phyloP scores from a whole-genome alignment of 2,888 invertebrate genomes.

The Agrotis clavis region DNA sequence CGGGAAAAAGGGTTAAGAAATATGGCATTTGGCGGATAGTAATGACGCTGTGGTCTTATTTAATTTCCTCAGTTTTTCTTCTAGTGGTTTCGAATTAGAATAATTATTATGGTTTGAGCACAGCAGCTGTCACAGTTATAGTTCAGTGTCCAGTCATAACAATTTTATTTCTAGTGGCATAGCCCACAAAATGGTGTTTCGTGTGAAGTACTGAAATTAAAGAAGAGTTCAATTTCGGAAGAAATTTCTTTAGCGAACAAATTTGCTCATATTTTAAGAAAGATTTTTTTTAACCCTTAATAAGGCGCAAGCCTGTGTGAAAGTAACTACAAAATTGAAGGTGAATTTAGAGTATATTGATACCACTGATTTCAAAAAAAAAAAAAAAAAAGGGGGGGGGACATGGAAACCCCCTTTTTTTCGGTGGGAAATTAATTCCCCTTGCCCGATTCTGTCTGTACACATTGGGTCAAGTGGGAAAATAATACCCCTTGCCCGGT shows the following conservation, averaged over 20 bases:
- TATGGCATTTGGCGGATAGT: constrained; percentile 87
- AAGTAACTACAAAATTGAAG: neutral
- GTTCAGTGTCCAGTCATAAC: neutral
- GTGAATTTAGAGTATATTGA: too few relatives aligned
- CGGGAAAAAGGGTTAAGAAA: constrained; percentile 89
- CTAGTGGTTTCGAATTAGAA: constrained; percentile 74
- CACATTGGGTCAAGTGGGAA: constrained; percentile 33
- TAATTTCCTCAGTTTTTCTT: constrained; percentile 85
- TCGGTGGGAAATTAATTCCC: constrained; percentile 38
- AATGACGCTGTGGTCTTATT: constrained; percentile 84
- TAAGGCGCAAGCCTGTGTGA: constrained; percentile 14
- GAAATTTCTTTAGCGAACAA: neutral
- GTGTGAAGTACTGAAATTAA: neutral
- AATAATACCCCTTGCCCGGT: constrained; percentile 34
- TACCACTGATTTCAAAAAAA: neutral
- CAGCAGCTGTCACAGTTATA: constrained; percentile 13
- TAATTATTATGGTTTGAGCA: constrained; percentile 54
- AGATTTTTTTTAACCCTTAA: neutral
- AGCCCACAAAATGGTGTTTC: neutral
- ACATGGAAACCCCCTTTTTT: neutral
- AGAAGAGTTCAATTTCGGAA: neutral
- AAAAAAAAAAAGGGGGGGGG: neutral
- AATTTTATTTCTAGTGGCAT: neutral
- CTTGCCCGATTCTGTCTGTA: constrained; percentile 39
- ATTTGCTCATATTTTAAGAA: neutral